phyloP scores from a whole-genome alignment of 2,797 vertebrate species.

The Danio jaintianensis region DNA sequence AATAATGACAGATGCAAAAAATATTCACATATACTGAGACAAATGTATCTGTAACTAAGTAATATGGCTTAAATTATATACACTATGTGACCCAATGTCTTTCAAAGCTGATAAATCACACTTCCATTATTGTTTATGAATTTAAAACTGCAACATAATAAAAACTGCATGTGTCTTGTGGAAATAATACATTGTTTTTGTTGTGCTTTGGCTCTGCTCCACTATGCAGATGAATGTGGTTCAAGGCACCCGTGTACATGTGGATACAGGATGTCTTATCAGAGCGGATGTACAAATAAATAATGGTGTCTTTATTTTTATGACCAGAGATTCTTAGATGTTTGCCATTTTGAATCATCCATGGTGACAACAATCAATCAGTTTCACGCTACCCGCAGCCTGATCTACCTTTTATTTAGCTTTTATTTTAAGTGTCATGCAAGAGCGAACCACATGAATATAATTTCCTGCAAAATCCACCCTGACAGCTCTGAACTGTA shows the following conservation, averaged over 20 bases:
- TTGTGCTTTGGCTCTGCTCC: not conserved
- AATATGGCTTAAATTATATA: not conserved
- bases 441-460: too few relatives aligned
- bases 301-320: not conserved
- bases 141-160: not conserved
- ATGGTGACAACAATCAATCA: not conserved
- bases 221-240: not conserved
- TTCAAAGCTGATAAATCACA: not conserved
- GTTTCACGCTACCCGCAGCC: not conserved
- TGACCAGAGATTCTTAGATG: not conserved
- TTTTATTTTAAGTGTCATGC: too few relatives aligned
- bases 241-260: not conserved
- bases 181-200: conserved; percentile 3
- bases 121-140: not conserved
- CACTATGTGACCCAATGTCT: not conserved
- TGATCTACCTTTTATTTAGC: not conserved
- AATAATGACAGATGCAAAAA: not conserved
- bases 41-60: not conserved
- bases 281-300: not conserved
- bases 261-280: not conserved
- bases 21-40: not conserved
- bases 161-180: not conserved
- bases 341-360: not conserved
- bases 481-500: not conserved
- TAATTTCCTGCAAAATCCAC: accelerated